Evolutionary conservation across 2,888 invertebrate species (phyloP), one percentile per base, ranked within the genome.

Genomic region (Andricus quercusramuli): DNA sequence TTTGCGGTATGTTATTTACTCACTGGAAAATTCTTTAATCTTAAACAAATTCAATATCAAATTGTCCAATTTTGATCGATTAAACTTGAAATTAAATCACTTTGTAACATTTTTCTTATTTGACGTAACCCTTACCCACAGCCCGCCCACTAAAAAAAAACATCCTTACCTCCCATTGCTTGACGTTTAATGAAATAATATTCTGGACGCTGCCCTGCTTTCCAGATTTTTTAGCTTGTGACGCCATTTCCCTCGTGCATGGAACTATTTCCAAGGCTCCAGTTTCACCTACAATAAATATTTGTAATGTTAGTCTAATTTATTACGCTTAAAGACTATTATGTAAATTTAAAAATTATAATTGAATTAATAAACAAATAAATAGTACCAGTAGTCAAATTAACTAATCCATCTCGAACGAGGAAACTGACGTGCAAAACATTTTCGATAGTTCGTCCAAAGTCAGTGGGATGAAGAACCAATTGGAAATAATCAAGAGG

Each of bases 381-480:
- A 25, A 68, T 17, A 65, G 91, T 86, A 95, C 95, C 94, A 79
- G 94, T 88, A 22, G 92, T 88, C 9, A 95, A 90, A 68, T 93
- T 90, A 0, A 95, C 90, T 80, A 92, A 90, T 0, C 95, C 95
- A 87, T 95, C 95, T 76, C 94, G 90, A 0, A 94, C 93, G 5
- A 96, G 93, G 91, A 95, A 96, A 0, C 95, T 94, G n/a, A 95
- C 93, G 86, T 95, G 94, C 91, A 96, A 94, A 65, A 95, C 93
- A 87, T 96, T 96, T 93, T 96, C 95, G 0, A 96, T 93, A 44
- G 95, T 95, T 78, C 93, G 92, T 1, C 94, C 92, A 93, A 95
- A 96, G 91, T 94, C 94, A 47, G 88, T 88, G 0, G 95, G 95
- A 90, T 96, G 94, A 80, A 95, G 89, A 25, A 95, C 94, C 15